Base-by-base conservation (phyloP, 2,888 invertebrate genomes). In the Euzophera pinguis region DNA sequence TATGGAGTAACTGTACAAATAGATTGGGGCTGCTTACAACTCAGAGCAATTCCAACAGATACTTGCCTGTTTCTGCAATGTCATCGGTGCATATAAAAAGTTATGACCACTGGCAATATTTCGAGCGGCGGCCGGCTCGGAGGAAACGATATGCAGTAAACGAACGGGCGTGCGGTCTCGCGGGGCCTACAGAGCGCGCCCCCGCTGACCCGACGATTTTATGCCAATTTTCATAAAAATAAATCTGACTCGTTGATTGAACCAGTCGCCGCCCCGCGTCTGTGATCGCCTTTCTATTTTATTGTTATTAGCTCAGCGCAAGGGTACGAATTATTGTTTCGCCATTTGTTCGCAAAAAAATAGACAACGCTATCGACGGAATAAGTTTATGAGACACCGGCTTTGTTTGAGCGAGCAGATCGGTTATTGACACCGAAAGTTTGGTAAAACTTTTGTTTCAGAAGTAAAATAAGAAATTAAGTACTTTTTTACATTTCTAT, bases 221-320 rank as follows among this genome's bases (percentile, higher is more conserved):
- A 90, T 90, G 88, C 90, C 89, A 90, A 90, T 90, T 88, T 90
- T 90, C 90, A 90, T 90, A 90, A 90, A 90, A 90, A 90, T 90
- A 90, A 90, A 90, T 90, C 90, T 83, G 89, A 80, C 76, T 75
- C 81, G 84, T 84, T 90, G 90, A 90, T 90, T 90, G 90, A 90
- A 90, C 89, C 88, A 86, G 87, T 88, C 88, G 75, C 81, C 87
- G 71, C 70, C 78, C 81, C 74, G 75, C 70, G 75, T 71, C 76
- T 78, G 81, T 78, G 83, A 84, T 84, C 84, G 87, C 81, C 83
- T 84, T 81, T 86, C 89, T 88, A 86, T 88, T 90, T 90, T 90
- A 90, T 90, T 90, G 89, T 90, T 90, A 90, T 90, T 87, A 89
- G 81, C 76, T 81, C 77, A 75, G 78, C 78, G 73, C 70, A 82